Evolutionary conservation across 1,140 invertebrate species (phyloP), one percentile per base, ranked within the genome.

Genomic region (Myzus persicae): DNA sequence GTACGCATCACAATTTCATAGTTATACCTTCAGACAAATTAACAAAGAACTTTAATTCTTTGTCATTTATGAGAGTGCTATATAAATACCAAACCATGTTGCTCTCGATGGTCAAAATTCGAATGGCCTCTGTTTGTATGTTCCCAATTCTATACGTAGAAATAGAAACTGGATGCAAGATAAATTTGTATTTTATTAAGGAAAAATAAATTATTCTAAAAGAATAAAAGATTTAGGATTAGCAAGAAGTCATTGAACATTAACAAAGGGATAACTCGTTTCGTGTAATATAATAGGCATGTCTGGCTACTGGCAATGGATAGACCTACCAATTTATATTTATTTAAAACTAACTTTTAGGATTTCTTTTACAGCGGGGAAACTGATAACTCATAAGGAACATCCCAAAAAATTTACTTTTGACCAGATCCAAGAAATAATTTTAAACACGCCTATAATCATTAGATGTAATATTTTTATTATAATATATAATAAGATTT

Each of bases 11-110:
- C 22, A 90, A 90, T 89, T 90, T 90, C 48, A 51, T 89, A 51
- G 88, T 54, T 48, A 90, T 90, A 90, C 51, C 88, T 90, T 59
- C 38, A 59, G 24, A 59, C 8, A 59, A 59, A 90, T 54, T 42
- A 59, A 59, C 38, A 51, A 59, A 40, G 88, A 90, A 90, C 24
- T 90, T 90, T 24, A 90, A 90, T 36, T 90, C 88, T 54, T 59
- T 51, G 36, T 24, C 8, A 51, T 24, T 89, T 88, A 54, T 88
- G 48, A 88, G 6, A 88, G 46, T 38, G 48, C 24, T 54, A 46
- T 38, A 89, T 90, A 90, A 90, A 90, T 59, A 59, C 36, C 51
- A 40, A 51, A 90, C 24, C 24, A 24, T 54, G 38, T 90, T 40
- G 88, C 38, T 90, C 48, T 59, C 26, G 51, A 40, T 59, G 48